Percentiles rank a stretch among this genome's conserved stretches.
Conservation (phyloP, 2,888 invertebrate genomes). For the Cryptophagus acutangulus region DNA sequence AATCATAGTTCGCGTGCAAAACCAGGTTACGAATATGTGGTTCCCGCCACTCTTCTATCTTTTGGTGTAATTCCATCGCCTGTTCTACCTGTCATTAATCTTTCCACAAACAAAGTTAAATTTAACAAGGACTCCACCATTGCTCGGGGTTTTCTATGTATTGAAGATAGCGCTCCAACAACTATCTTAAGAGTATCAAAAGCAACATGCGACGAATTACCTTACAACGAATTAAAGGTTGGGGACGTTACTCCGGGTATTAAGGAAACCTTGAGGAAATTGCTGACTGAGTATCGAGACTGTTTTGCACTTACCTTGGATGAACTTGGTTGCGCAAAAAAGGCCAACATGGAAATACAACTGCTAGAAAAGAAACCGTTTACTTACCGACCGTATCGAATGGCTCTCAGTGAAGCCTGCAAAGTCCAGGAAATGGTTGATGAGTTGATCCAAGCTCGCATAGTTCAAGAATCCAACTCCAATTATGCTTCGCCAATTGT, state of each 20-base stretch:
- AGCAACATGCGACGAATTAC: too few species aligned
- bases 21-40: too few species aligned
- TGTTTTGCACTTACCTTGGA: conserved; percentile 15
- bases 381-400: conserved; percentile 25
- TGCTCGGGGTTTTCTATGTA: too few species aligned
- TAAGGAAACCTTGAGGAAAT: conserved; percentile 10
- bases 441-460: conserved; percentile 11
- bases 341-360: conserved; percentile 14
- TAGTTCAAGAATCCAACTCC: conserved; percentile 14
- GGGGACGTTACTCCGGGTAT: conserved; percentile 18
- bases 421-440: conserved; percentile 11
- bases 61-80: too few species aligned
- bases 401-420: conserved; percentile 15
- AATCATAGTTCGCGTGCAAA: too few species aligned
- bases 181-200: too few species aligned
- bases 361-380: conserved; percentile 18
- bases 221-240: conserved; percentile 2
- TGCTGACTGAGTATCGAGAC: conserved; percentile 15
- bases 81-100: too few species aligned
- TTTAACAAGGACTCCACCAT: too few species aligned
- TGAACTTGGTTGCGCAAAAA: conserved; percentile 16
- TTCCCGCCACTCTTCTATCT: too few species aligned
- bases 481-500: conserved; percentile 9
- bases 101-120: too few species aligned
- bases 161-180: too few species aligned